phyloP scores from a whole-genome alignment of 2,888 invertebrate species.

The Liodrosophila aerea region DNA sequence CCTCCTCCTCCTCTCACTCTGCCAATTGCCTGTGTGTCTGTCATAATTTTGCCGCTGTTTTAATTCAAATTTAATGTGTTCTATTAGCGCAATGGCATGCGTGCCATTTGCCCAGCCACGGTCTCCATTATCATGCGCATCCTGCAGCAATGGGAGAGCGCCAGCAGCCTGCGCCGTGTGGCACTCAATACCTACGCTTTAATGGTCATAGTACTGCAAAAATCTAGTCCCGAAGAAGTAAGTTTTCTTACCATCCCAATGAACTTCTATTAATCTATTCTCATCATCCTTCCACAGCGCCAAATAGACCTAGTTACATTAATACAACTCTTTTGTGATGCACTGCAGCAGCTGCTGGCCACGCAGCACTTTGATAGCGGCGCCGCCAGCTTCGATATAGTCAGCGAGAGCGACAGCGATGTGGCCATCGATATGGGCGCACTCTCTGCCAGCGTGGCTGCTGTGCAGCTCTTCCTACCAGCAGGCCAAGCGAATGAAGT shows the following conservation, averaged over 20 bases:
- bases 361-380: slow-evolving; percentile 77
- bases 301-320: slow-evolving; percentile 84
- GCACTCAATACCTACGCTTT: slow-evolving; percentile 84
- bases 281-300: slow-evolving; percentile 83
- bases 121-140: slow-evolving; percentile 84
- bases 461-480: slow-evolving; percentile 78
- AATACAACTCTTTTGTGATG: slow-evolving; percentile 82
- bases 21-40: slow-evolving; percentile 7
- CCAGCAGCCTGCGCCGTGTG: slow-evolving; percentile 81
- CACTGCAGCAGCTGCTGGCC: slow-evolving; percentile 78
- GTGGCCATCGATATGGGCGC: slow-evolving; percentile 79
- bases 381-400: slow-evolving; percentile 76
- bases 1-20: slow-evolving; percentile 19
- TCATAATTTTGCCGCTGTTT: background rate
- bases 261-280: background rate
- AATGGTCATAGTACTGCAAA: slow-evolving; percentile 84
- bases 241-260: slow-evolving; percentile 52
- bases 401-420: slow-evolving; percentile 72
- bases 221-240: slow-evolving; percentile 84
- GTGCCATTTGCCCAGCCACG: slow-evolving; percentile 86
- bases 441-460: slow-evolving; percentile 79
- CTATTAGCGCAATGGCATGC: slow-evolving; percentile 84
- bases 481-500: slow-evolving; percentile 55
- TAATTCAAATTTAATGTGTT: slow-evolving; percentile 1
- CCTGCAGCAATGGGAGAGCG: slow-evolving; percentile 82